phyloP scores from a whole-genome alignment of 2,113 vertebrate genomes.

The Circaetus cinerascens region DNA sequence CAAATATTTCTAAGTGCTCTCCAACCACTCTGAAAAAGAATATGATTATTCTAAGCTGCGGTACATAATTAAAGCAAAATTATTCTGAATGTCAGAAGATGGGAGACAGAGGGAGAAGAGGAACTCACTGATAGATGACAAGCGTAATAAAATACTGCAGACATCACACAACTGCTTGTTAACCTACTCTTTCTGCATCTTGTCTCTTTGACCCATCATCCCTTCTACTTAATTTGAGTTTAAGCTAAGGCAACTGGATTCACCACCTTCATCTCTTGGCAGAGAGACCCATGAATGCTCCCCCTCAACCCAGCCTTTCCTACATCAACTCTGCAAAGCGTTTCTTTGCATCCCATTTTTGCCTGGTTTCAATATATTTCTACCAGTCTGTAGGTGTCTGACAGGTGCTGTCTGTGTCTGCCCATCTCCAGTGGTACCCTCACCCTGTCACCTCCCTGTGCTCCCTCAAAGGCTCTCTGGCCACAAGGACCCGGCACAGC shows the following conservation, averaged over 20 bases:
- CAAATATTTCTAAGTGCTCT: not conserved
- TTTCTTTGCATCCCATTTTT: not conserved
- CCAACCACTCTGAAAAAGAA: not conserved
- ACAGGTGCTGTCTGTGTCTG: not conserved
- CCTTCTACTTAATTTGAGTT: not conserved
- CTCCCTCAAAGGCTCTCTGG: not conserved
- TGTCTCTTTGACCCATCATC: not conserved
- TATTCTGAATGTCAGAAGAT: not conserved
- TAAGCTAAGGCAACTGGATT: not conserved
- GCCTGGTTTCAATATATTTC: not conserved
- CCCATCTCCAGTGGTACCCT: not conserved
- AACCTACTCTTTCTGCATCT: not conserved
- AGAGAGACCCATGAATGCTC: not conserved
- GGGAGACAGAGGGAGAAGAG: not conserved
- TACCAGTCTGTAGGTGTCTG: not conserved
- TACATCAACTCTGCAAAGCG: not conserved
- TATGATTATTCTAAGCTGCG: not conserved
- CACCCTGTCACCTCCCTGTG: not conserved
- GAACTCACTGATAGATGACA: not conserved
- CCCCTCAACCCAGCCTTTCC: not conserved
- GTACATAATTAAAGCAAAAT: not conserved
- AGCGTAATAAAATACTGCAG: not conserved
- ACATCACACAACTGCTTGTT: not conserved
- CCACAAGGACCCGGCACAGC: not conserved
- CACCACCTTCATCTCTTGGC: not conserved